These are phyloP conservation scores for Camponotus pennsylvanicus DNA, from an alignment of 1,140 invertebrate genomes.

Conservation along the genomic window DNA sequence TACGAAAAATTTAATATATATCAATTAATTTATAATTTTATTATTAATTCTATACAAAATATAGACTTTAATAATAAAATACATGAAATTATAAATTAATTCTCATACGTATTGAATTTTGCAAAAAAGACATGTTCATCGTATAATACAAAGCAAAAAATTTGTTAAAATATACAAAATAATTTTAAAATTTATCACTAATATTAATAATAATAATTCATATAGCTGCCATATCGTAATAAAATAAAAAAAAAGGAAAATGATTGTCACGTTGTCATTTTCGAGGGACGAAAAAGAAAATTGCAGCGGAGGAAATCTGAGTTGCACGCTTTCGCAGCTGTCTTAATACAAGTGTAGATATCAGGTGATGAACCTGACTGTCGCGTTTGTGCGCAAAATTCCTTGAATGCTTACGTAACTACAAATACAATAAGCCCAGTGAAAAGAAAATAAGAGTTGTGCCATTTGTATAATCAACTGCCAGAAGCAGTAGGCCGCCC, in stretches of 20 bases:
- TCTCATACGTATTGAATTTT: no score
- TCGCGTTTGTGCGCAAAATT: slow-evolving; percentile 46
- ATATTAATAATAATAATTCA: slow-evolving; percentile 10
- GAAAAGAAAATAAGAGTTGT: slow-evolving; percentile 57
- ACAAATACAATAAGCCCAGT: slow-evolving; percentile 46
- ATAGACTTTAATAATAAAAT: no score
- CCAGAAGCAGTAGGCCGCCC: slow-evolving; percentile 17
- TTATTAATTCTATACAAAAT: neutral
- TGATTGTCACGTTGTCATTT: neutral
- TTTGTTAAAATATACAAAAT: neutral
- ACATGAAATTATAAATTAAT: no score
- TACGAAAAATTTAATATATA: neutral
- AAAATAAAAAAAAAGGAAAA: neutral
- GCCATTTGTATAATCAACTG: slow-evolving; percentile 62
- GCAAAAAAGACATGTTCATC: no score
- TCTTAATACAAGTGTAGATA: slow-evolving; percentile 63
- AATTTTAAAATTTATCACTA: neutral
- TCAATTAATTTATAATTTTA: slow-evolving; percentile 2
- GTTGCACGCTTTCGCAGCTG: slow-evolving; percentile 60
- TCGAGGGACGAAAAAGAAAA: neutral
- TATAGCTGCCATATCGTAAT: neutral
- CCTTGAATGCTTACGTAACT: slow-evolving; percentile 47
- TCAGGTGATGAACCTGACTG: slow-evolving; percentile 62
- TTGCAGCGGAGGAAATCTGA: slow-evolving; percentile 50
- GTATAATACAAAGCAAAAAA: no score